Base-by-base conservation (phyloP, 2,888 invertebrate genomes). In the Ophonus ardosiacus region DNA sequence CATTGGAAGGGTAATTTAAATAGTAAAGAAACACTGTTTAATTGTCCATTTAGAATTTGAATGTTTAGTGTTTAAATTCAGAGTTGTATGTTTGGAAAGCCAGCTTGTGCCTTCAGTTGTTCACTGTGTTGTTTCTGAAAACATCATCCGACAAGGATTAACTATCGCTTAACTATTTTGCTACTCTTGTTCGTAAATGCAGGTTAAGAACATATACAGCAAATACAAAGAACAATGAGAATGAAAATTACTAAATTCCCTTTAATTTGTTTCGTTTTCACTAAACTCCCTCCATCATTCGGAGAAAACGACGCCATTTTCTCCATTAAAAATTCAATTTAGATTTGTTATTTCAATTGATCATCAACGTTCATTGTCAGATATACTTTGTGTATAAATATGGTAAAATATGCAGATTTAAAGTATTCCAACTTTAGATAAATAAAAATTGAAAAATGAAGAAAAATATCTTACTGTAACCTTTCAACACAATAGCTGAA, bases 391-490 rank as follows among this genome's bases (percentile, higher is more conserved):
- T 79, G 51, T 57, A 79, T 79, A 59, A 79, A 79, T 80, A 80
- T 80, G 80, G 61, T 61, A 80, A 80, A 80, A 59, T 80, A 80
- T 80, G 80, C 38, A 61, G 59, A 79, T 79, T 59, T 43, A 18
- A 57, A 78, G 56, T 56, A 56, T 57, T 59, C 24, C 6, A 57
- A 51, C 7, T 78, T 68, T 68, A 13, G 74, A 76, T 43, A 43
- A 76, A 76, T 51, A 56, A 74, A 15, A 21, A 18, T 21, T 40
- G 15, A 13, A 13, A 18, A 71, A 40, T 71, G 43, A 76, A 74
- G 56, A 43, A 76, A 76, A 56, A 76, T 68, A 68, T 38, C 63
- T 68, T 68, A 63, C 7, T 24, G n/a, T n/a, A 31, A 68, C 68
- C 31, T 68, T 68, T 68, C 31, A n/a, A 38, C 10, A 68, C 68